Evolutionary conservation across 2,888 invertebrate species (phyloP).

Genomic region (Aplocera efformata): DNA sequence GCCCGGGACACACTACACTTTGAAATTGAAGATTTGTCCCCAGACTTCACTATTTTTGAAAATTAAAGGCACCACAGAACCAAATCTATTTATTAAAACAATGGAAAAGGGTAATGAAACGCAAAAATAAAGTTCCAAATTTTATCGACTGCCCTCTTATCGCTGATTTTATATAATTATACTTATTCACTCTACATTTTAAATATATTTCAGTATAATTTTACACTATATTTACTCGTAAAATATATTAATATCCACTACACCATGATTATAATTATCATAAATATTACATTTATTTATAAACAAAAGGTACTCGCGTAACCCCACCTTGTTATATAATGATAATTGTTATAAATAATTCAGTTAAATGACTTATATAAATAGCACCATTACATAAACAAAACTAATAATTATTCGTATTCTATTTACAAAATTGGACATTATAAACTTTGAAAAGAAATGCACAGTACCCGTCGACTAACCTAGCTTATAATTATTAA

Average conservation of each 20-base stretch:
- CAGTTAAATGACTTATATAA: conserved; percentile 45
- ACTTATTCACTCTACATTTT: no score
- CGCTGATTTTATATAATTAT: conserved; percentile 16
- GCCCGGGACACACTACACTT: no score
- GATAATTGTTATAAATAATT: conserved; percentile 36
- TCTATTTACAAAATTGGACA: conserved; percentile 75
- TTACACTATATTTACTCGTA: not conserved
- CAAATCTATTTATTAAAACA: no score
- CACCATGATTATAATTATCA: conserved; percentile 36
- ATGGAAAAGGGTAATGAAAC: conserved; percentile 25
- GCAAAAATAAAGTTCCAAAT: conserved; percentile 27
- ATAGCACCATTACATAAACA: conserved; percentile 56
- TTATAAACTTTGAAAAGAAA: conserved; percentile 57
- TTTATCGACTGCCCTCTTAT: conserved; percentile 35
- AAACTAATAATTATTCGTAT: conserved; percentile 39
- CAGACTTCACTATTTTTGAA: no score
- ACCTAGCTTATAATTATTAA: conserved; percentile 32
- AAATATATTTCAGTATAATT: conserved; percentile 10
- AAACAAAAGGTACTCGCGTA: conserved; percentile 76
- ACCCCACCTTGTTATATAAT: conserved; percentile 58
- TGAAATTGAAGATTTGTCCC: no score
- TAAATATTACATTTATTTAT: conserved; percentile 39
- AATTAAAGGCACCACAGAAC: no score
- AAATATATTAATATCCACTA: conserved; percentile 20
- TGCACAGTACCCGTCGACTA: conserved; percentile 80